Percentiles rank a stretch among this genome's conserved stretches.
phyloP scores from a whole-genome alignment of 2,113 vertebrate species.

The Numenius arquata region DNA sequence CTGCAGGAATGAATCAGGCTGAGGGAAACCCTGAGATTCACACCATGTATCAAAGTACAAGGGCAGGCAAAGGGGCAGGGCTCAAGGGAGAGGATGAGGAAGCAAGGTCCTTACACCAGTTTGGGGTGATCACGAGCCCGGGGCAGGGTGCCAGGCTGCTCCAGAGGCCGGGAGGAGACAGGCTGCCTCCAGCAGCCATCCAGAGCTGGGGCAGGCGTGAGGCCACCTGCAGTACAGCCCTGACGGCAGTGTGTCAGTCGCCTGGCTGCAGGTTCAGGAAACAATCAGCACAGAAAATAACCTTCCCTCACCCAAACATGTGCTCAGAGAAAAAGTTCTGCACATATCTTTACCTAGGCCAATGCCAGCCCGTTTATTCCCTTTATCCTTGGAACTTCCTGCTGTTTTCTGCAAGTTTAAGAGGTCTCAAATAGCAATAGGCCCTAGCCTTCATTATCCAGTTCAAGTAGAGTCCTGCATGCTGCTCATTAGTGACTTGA shows the following conservation, averaged over 20 bases:
- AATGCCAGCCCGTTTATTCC: background rate
- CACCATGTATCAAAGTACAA: background rate
- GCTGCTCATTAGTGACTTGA: accelerated
- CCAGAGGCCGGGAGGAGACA: background rate
- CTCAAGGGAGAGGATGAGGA: background rate
- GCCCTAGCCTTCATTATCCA: background rate
- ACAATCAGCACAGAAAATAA: background rate
- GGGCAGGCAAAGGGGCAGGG: background rate
- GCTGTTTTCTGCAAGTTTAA: background rate
- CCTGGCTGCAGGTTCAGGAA: background rate
- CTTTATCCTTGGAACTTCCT: background rate
- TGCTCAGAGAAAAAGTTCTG: background rate
- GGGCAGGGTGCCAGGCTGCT: background rate
- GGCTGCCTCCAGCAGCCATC: background rate
- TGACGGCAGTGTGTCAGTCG: background rate
- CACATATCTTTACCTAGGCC: background rate
- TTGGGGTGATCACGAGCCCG: background rate
- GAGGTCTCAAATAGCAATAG: background rate
- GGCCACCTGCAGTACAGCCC: background rate
- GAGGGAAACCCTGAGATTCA: background rate
- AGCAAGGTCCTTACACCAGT: accelerated
- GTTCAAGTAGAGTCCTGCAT: background rate
- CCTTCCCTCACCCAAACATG: background rate
- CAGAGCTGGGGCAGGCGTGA: background rate
- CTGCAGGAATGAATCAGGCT: background rate